phyloP scores from a whole-genome alignment of 2,888 invertebrate species.

The Myopa testacea region DNA sequence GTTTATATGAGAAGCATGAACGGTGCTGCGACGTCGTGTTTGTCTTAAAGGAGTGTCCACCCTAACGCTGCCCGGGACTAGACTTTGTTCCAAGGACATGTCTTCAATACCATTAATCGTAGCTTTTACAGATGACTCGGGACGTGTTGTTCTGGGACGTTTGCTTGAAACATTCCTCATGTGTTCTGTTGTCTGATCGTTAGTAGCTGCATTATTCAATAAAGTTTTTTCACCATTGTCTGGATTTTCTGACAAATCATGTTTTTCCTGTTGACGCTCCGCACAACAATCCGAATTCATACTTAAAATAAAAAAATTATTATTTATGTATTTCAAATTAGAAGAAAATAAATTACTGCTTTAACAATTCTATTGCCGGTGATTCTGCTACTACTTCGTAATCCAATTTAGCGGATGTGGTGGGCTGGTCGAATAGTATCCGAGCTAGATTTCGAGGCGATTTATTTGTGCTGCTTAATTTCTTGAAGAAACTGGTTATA shows the following conservation, averaged over 20 bases:
- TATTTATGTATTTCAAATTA: background rate
- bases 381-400: slow-evolving; percentile 49
- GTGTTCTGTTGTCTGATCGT: background rate
- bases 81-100: slow-evolving; percentile 22
- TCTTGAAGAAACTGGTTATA: slow-evolving; percentile 59
- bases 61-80: background rate
- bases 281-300: background rate
- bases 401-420: slow-evolving; percentile 26
- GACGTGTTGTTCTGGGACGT: slow-evolving; percentile 40
- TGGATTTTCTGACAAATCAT: too few relatives aligned
- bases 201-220: background rate
- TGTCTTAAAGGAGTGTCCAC: slow-evolving; percentile 31
- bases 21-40: slow-evolving; percentile 52
- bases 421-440: slow-evolving; percentile 19
- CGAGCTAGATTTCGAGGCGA: slow-evolving; percentile 15
- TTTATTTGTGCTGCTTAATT: slow-evolving; percentile 46
- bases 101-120: slow-evolving; percentile 33
- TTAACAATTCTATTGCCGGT: slow-evolving; percentile 58
- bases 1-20: slow-evolving; percentile 44
- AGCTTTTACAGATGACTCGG: slow-evolving; percentile 33
- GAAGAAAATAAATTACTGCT: slow-evolving; percentile 50
- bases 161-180: background rate
- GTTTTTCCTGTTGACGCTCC: background rate
- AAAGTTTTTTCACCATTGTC: background rate
- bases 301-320: background rate